Evolutionary conservation across 2,888 invertebrate genomes (phyloP).

Genomic region (Aporophyla lueneburgensis): DNA sequence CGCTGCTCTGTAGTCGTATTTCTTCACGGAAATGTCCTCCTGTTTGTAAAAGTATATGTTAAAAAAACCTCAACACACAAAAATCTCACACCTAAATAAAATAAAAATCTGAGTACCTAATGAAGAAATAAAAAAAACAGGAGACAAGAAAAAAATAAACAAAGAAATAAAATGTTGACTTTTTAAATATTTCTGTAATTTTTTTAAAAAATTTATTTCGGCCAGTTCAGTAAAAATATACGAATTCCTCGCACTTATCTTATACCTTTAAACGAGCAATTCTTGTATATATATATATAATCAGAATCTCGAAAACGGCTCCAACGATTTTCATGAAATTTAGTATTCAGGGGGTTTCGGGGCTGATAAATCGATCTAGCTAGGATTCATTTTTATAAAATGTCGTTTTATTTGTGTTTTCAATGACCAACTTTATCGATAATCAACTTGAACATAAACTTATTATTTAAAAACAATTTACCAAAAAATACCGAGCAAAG

Average conservation of each 20-base stretch:
- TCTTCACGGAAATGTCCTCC: slow-evolving; percentile 98
- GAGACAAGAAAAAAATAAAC: not conserved
- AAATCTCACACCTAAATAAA: not conserved
- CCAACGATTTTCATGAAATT: too few relatives aligned
- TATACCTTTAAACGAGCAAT: too few relatives aligned
- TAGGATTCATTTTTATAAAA: too few relatives aligned
- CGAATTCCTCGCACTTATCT: not conserved
- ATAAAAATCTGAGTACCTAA: not conserved
- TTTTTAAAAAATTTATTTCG: not conserved
- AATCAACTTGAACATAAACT: too few relatives aligned
- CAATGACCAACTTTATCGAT: too few relatives aligned
- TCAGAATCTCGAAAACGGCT: too few relatives aligned
- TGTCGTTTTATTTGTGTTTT: too few relatives aligned
- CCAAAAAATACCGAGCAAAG: too few relatives aligned
- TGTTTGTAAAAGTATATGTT: slow-evolving; percentile 82
- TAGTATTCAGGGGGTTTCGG: too few relatives aligned
- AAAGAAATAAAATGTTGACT: not conserved
- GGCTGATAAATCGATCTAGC: too few relatives aligned
- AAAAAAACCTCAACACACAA: not conserved
- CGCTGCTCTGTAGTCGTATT: slow-evolving; percentile 97
- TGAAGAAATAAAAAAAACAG: not conserved
- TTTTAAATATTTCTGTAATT: not conserved
- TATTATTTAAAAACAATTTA: too few relatives aligned
- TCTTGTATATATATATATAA: too few relatives aligned
- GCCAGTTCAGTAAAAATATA: not conserved